phyloP scores from a whole-genome alignment of 2,113 vertebrate species.

The Herpailurus yagouaroundi region DNA sequence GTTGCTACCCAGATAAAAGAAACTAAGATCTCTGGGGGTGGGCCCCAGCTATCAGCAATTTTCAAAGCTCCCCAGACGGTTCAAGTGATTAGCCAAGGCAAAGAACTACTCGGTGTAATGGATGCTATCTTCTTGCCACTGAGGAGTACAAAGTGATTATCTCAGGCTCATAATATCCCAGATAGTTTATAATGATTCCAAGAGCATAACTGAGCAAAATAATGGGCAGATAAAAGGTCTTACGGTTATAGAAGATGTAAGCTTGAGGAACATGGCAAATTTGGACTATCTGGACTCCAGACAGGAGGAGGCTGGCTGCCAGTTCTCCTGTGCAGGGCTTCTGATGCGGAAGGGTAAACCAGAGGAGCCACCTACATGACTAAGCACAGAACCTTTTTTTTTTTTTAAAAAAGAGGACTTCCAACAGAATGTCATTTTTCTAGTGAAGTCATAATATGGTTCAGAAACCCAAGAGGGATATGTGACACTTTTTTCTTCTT shows the following conservation, averaged over 20 bases:
- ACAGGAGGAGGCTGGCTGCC: neutral
- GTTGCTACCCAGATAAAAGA: neutral
- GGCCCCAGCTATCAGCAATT: neutral
- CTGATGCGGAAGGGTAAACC: neutral
- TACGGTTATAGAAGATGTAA: neutral
- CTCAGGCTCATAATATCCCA: neutral
- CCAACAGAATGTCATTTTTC: conserved; percentile 26
- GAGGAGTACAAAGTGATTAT: neutral
- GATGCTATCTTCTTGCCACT: neutral
- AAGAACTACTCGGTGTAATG: neutral
- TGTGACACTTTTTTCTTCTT: conserved; percentile 4
- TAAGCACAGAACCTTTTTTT: neutral
- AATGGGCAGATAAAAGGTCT: neutral
- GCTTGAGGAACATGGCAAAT: neutral
- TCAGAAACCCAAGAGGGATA: conserved; percentile 10
- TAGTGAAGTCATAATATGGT: neutral
- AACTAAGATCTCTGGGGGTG: neutral
- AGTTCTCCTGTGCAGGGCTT: neutral
- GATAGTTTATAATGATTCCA: neutral
- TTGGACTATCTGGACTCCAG: neutral
- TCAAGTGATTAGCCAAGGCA: neutral
- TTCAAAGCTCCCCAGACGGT: neutral
- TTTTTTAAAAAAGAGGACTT: neutral
- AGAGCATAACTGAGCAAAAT: neutral
- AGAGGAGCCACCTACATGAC: neutral